Base-by-base conservation (phyloP, 2,888 invertebrate species). In the Augiades crinisus region DNA sequence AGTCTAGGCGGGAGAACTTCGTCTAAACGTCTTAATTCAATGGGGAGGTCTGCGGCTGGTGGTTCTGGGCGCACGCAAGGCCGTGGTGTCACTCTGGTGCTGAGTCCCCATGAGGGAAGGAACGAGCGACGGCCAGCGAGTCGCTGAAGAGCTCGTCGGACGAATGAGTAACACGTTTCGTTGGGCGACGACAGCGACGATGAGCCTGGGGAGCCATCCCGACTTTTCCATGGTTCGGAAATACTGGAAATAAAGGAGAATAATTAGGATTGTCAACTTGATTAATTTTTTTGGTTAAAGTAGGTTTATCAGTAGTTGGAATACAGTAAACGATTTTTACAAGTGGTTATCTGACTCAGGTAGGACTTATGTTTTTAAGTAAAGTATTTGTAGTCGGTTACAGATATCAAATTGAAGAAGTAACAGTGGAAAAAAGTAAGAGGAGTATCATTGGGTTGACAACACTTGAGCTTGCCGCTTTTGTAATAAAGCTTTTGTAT, bases 111-210 rank as follows among this genome's bases (percentile, higher is more conserved):
- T 0, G 95, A 95, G 41, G 95, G 95, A 8, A 96, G 87, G 72
- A 96, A 96, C 5, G 91, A 92, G 0, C 92, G 91, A 5, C 94
- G 91, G 2, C 96, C 95, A 2, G 96, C 96, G 43, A 96, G 81
- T 84, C 96, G 94, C 90, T 96, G 95, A 43, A 98, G 91, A 7
- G 97, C 97, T 67, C 96, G 92, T 38, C 97, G 91, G 3, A 98
- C 96, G 76, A 98, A 98, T 66, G 97, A 97, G 81, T 98, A 98
- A 76, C 98, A 98, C 2, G 97, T 97, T 85, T 97, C 97, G 72
- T 97, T 97, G 3, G 97, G 97, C 58, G 96, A 96, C 43, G 96
- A 96, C 27, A 97, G 91, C 58, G 96, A 96, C 14, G 97, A 96
- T 57, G 96, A 96, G 65, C 96, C 96, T 13, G 94, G 94, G 1